Evolutionary conservation across 2,888 invertebrate genomes (phyloP), one percentile per base, ranked within the genome.

Genomic region (Biston stratarius): DNA sequence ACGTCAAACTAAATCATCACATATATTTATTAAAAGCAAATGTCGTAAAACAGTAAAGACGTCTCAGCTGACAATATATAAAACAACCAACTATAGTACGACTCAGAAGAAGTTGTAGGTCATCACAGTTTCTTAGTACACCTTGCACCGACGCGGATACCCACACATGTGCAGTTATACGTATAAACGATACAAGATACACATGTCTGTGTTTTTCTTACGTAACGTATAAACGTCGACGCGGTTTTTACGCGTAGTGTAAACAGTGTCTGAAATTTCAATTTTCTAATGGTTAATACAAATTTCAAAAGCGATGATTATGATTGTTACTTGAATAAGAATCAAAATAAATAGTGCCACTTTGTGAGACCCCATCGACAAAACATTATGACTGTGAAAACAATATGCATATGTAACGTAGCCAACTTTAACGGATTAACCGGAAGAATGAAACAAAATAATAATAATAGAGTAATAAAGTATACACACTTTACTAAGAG

Each of bases 121-220:
- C 72, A 69, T 69, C 66, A 69, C 67, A 48, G 66, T 64, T 67
- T 76, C 73, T 58, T 14, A 64, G 71, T 71, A 61, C 70, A 68
- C 60, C 71, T 75, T 76, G 69, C 57, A 66, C 55, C 67, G 73
- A 60, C 67, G 61, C 66, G 44, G 61, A 52, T 65, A 63, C 78
- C 70, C 77, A 75, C 78, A 83, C 81, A 82, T 73, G 76, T 79
- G 74, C 77, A 38, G 69, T 83, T 85, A 82, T 77, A n/a, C n/a
- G n/a, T n/a, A 85, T 81, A 84, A 85, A 74, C 77, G 69, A 75
- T 77, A 77, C 72, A 77, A 77, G 72, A 80, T 72, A 84, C 87
- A 87, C 87, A 86, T 87, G 88, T 84, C 82, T 74, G 71, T 87
- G 85, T 88, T 86, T 87, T 85, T 85, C 82, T 88, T 88, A 87